Conservation (phyloP, 2,113 vertebrate species). For the Otis tarda region DNA sequence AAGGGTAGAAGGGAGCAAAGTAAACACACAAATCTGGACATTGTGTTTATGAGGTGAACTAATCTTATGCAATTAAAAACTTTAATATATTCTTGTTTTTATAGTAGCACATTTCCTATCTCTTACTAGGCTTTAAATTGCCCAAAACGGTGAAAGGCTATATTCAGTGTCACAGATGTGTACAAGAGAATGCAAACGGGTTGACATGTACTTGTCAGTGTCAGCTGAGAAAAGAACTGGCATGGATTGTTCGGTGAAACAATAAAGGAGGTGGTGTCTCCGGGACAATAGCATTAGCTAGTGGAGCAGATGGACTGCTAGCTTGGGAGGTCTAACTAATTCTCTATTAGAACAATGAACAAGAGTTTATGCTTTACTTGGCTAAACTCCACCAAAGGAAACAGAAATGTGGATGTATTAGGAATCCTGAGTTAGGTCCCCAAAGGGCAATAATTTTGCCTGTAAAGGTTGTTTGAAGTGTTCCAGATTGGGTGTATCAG, state of each 20-base stretch:
- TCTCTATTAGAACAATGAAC: slow-evolving; percentile 27
- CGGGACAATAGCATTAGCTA: slow-evolving; percentile 51
- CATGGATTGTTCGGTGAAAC: slow-evolving; percentile 18
- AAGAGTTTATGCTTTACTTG: slow-evolving; percentile 36
- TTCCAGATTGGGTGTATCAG: not conserved
- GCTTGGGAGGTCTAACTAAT: slow-evolving; percentile 52
- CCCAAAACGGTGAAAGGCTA: slow-evolving; percentile 31
- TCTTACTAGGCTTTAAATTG: slow-evolving; percentile 2
- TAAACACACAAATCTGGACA: not conserved
- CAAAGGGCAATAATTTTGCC: not conserved
- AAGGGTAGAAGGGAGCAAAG: not conserved
- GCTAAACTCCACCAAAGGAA: slow-evolving; percentile 1
- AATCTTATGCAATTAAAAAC: not conserved
- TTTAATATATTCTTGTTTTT: not conserved
- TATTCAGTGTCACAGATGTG: slow-evolving; percentile 48
- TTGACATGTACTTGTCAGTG: slow-evolving; percentile 62
- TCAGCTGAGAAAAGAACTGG: slow-evolving; percentile 55
- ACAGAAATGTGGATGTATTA: not conserved
- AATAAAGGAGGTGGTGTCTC: slow-evolving; percentile 63
- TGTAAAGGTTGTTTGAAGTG: not conserved
- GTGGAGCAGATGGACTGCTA: slow-evolving; percentile 62
- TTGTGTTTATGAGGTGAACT: not conserved
- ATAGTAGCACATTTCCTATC: not conserved
- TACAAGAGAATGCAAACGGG: slow-evolving; percentile 4
- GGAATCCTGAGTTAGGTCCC: not conserved